Evolutionary conservation across 2,113 vertebrate species (phyloP).

Genomic region (Semnornis frantzii): DNA sequence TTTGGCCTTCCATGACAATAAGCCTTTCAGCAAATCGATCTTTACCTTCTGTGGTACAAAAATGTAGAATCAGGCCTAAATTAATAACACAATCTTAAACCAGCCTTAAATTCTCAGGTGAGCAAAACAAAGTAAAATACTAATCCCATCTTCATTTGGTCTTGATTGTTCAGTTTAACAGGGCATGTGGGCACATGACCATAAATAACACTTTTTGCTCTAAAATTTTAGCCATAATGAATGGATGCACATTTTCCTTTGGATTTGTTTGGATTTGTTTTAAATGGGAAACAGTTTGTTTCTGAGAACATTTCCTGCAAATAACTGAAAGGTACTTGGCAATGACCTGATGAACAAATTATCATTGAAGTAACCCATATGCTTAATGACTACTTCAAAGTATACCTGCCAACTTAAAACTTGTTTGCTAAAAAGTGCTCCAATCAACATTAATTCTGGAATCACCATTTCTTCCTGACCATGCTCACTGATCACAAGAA

Average conservation of each 20-base stretch:
- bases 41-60: background rate
- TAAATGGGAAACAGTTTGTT: background rate
- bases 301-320: background rate
- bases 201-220: background rate
- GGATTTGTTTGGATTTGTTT: background rate
- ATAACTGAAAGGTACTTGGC: background rate
- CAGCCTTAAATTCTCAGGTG: background rate
- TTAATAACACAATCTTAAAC: background rate
- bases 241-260: background rate
- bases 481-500: background rate
- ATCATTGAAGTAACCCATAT: background rate
- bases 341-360: background rate
- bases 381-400: background rate
- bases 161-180: background rate
- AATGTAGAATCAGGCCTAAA: background rate
- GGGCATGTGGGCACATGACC: rapidly evolving
- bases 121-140: background rate
- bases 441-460: background rate
- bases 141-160: background rate
- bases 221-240: background rate
- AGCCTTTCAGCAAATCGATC: background rate
- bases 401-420: background rate
- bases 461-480: background rate
- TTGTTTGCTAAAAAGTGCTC: background rate
- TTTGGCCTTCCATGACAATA: too few relatives aligned